Percentiles rank a stretch among this genome's conserved stretches.
These are phyloP conservation scores for Apis cerana DNA, from an alignment of 1,140 invertebrate species.

Conservation along the genomic window DNA sequence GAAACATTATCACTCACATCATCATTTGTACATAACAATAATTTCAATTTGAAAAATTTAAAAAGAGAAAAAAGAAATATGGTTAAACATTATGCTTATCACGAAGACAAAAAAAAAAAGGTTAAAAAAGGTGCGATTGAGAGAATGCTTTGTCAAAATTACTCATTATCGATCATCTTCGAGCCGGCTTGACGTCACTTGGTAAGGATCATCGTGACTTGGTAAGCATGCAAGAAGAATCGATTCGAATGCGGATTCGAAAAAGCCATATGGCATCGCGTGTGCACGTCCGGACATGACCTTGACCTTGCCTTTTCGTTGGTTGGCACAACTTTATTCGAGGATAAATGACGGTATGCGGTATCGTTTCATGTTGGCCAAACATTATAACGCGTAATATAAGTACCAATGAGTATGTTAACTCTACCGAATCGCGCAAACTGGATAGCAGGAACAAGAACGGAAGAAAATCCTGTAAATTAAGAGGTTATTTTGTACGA, in stretches of 20 bases:
- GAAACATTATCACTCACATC: not conserved
- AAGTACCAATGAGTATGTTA: not conserved
- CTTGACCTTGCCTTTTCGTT: conserved; percentile 38
- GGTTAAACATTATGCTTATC: not conserved
- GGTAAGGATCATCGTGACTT: conserved; percentile 25
- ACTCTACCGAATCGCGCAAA: conserved; percentile 15
- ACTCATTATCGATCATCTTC: conserved; percentile 19
- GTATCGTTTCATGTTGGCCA: conserved; percentile 29
- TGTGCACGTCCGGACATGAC: conserved; percentile 20
- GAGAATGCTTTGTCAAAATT: not conserved
- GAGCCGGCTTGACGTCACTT: conserved; percentile 1
- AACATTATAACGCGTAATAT: conserved; percentile 5
- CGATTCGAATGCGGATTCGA: conserved; percentile 48
- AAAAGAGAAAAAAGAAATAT: not conserved
- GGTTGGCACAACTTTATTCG: conserved; percentile 37
- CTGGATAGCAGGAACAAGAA: not conserved
- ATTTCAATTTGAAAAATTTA: not conserved
- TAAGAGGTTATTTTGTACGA: not conserved
- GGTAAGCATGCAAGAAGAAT: conserved; percentile 25
- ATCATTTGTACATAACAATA: not conserved
- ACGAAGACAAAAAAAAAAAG: not conserved
- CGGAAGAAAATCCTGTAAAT: not conserved
- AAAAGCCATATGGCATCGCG: conserved; percentile 34
- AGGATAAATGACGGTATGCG: conserved; percentile 38
- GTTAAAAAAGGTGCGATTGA: not conserved